phyloP scores from a whole-genome alignment of 2,797 vertebrate species.

The Naso thynnoides region DNA sequence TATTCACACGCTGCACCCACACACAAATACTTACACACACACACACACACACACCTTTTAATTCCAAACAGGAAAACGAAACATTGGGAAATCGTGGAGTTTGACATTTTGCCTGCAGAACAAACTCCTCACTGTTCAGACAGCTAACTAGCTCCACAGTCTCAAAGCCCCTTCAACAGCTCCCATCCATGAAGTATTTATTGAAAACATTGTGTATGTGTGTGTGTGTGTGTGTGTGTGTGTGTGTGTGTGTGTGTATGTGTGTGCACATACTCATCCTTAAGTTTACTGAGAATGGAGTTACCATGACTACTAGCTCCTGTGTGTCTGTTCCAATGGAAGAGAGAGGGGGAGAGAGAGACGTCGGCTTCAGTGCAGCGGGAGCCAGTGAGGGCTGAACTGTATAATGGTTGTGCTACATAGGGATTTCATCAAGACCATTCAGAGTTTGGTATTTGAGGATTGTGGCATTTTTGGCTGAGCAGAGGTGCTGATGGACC shows the following conservation, averaged over 20 bases:
- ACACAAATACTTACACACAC: constrained; percentile 3
- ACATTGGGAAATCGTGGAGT: constrained; percentile 26
- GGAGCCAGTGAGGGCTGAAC: constrained; percentile 66
- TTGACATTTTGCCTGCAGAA: constrained; percentile 44
- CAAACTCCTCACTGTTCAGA: constrained; percentile 31
- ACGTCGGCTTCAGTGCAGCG: constrained; percentile 49
- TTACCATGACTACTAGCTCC: constrained; percentile 85
- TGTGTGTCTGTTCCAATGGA: constrained; percentile 73
- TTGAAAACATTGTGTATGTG: constrained; percentile 52
- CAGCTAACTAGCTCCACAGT: constrained; percentile 43
- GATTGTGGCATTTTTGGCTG: constrained; percentile 63
- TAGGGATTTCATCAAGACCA: constrained; percentile 83
- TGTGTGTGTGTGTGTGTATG: constrained; percentile 27
- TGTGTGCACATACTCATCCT: constrained; percentile 62
- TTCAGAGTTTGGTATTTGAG: constrained; percentile 75
- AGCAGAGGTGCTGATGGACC: constrained; percentile 52
- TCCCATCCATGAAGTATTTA: constrained; percentile 70
- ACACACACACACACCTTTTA: constrained; percentile 27
- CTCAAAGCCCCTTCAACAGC: constrained; percentile 36
- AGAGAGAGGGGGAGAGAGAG: constrained; percentile 41
- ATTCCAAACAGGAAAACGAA: constrained; percentile 22
- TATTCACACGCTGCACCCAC: background rate
- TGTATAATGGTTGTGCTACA: constrained; percentile 73
- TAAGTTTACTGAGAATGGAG: constrained; percentile 80
- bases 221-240: constrained; percentile 33